Base-by-base conservation (phyloP, 1,140 invertebrate species). In the Bombus vancouverensis region DNA sequence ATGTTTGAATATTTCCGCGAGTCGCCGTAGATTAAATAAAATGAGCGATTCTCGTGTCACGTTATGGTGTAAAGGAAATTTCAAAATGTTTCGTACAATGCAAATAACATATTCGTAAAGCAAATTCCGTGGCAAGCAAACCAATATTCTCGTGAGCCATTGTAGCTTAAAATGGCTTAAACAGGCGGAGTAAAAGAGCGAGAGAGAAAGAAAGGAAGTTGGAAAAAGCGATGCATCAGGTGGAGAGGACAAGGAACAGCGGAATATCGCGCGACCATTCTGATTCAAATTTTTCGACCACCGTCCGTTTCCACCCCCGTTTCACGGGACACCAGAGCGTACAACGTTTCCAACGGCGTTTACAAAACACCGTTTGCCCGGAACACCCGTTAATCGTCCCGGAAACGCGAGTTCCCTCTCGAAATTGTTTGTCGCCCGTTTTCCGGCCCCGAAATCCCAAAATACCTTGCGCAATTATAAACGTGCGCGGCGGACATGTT, bases 271-370 rank as follows among this genome's bases (percentile, higher is more conserved):
- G 73, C 84, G 86, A 89, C 92, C 90, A 93, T 93, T 93, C 90
- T 92, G 92, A 94, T 93, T 94, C 93, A 93, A 94, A 94, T 94
- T 94, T 93, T 91, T 92, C 87, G 85, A 87, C 91, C 71, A 37
- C 59, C 28, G 32, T 57, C 22, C 84, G 25, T 47, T 84, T 79
- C 66, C 86, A 68, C 57, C 85, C 82, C 53, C 22, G 18, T 34
- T 37, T 47, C 57, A 39, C 42, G 32, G 22, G 13, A 81, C 37
- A 44, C 15, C 80, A 32, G 25, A 32, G 32, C 32, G 85, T 57
- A 62, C 83, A 81, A 66, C 75, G 86, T 84, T 87, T 79, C 75
- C 66, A 78, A 53, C 53, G 68, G 74, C 68, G 74, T 84, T 84
- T 87, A 87, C 86, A 79, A 87, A 84, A 84, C 74, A 83, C 57